Evolutionary conservation across 2,113 vertebrate species (phyloP).

Genomic region (Tychaedon coryphoeus): DNA sequence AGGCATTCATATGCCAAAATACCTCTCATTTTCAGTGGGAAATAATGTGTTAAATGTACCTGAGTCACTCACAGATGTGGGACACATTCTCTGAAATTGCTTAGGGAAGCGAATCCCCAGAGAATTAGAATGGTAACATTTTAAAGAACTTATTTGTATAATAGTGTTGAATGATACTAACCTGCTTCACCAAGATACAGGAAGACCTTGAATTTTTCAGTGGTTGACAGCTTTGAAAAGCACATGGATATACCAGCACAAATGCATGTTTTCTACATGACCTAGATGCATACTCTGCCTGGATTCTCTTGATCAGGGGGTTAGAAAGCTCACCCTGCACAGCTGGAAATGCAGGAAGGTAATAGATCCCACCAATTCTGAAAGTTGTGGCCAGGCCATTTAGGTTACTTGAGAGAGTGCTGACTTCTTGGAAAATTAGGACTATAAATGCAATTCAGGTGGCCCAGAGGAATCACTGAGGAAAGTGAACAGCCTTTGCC

Average conservation of each 20-base stretch:
- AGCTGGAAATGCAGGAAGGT: background rate
- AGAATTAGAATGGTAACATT: background rate
- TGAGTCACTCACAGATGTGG: background rate
- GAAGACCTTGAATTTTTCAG: background rate
- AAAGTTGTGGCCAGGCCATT: background rate
- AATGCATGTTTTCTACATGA: background rate
- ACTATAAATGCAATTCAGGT: background rate
- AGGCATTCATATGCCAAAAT: background rate
- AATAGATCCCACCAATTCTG: background rate
- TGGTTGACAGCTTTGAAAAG: background rate
- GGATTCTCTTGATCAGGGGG: background rate
- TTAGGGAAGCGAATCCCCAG: background rate
- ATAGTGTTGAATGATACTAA: background rate
- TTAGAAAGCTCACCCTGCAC: background rate
- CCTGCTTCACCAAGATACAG: background rate
- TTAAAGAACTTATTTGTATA: background rate
- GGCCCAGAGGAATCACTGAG: background rate
- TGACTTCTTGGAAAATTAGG: background rate
- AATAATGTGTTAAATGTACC: background rate
- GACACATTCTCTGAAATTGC: background rate
- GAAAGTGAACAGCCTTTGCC: background rate
- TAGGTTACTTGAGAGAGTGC: background rate
- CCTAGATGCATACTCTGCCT: background rate
- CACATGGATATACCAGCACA: background rate
- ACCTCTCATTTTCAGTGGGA: background rate